Percentiles rank a stretch among this genome's conserved stretches.
Conservation (phyloP, 2,888 invertebrate species). For the Xanthia togata region DNA sequence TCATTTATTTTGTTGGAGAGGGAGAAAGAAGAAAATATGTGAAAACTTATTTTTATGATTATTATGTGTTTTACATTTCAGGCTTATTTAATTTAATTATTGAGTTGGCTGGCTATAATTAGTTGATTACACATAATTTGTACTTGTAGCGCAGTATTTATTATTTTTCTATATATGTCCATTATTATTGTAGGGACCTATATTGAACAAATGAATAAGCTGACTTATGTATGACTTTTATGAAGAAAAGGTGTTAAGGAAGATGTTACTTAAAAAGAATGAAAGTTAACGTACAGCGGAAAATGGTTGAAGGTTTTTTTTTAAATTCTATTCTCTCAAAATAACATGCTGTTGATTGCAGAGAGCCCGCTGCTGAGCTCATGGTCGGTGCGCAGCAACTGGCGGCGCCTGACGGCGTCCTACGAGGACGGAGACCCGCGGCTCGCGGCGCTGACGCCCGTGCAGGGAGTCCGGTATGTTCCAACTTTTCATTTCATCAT, state of each 20-base stretch:
- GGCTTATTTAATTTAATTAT: not conserved
- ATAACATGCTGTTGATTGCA: constrained; percentile 54
- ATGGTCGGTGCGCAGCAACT: constrained; percentile 80
- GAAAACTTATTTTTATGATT: not conserved
- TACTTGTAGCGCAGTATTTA: not conserved
- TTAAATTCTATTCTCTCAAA: not conserved
- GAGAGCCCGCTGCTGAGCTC: constrained; percentile 71
- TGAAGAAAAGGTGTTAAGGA: not conserved
- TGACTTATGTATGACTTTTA: not conserved
- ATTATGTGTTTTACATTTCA: not conserved
- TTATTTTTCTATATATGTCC: not conserved
- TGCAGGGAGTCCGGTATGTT: constrained; percentile 78
- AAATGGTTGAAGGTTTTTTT: not conserved
- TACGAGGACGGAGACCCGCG: constrained; percentile 76
- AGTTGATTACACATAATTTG: not conserved
- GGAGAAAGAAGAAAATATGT: not conserved
- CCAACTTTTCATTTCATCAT: not conserved
- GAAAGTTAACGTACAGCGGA: not conserved
- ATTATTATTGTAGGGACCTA: not conserved
- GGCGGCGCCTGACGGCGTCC: constrained; percentile 73
- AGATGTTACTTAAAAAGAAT: not conserved
- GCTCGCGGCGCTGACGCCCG: constrained; percentile 71
- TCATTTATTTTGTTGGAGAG: not conserved
- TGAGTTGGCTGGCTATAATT: not conserved
- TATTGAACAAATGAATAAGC: not conserved